A percentile compares a stretch with the other conserved stretches of the same genome.
These are phyloP conservation scores for Falco peregrinus DNA, from an alignment of 2,797 vertebrate species.

Conservation along the genomic window DNA sequence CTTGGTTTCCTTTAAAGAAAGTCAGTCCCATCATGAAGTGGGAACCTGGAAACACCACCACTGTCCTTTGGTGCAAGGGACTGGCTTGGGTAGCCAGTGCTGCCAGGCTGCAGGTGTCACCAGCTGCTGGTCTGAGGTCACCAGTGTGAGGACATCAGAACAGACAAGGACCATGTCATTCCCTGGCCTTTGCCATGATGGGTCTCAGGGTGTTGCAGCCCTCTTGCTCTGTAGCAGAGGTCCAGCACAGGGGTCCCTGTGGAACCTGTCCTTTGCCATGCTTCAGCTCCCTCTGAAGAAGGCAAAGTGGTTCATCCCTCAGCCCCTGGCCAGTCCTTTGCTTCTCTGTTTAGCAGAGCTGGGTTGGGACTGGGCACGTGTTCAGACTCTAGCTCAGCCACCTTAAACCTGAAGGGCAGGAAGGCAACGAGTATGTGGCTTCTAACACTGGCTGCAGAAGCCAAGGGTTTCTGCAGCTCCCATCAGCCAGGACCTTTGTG, in stretches of 20 bases:
- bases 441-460: not conserved
- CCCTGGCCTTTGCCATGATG: not conserved
- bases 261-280: not conserved
- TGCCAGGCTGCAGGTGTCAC: not conserved
- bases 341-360: not conserved
- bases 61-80: not conserved
- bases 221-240: not conserved
- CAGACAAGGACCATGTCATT: not conserved
- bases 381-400: not conserved
- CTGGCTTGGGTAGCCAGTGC: not conserved
- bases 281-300: not conserved
- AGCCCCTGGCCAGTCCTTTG: not conserved
- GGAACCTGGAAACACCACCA: not conserved
- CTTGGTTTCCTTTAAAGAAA: not conserved
- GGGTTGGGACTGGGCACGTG: not conserved
- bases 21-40: not conserved
- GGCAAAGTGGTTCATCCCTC: not conserved
- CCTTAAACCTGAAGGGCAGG: not conserved
- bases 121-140: not conserved
- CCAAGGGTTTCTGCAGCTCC: not conserved
- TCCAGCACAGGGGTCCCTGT: not conserved
- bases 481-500: not conserved
- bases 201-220: fast-evolving
- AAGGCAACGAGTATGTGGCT: not conserved
- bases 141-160: not conserved